phyloP scores from a whole-genome alignment of 1,140 invertebrate genomes.

The Sipha flava region DNA sequence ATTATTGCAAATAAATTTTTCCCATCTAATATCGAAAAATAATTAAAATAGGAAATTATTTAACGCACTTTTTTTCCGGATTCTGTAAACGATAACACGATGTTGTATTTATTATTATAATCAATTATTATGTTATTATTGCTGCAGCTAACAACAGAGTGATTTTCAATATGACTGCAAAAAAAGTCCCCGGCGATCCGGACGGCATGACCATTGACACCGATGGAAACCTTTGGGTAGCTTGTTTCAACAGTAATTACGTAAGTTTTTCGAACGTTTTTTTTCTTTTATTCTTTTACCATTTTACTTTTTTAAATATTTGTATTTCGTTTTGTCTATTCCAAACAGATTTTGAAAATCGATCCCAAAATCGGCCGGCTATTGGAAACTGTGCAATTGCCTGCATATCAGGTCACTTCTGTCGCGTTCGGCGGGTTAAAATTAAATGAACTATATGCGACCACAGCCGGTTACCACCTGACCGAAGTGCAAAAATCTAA shows the following conservation, averaged over 20 bases:
- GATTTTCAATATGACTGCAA: constrained; percentile 49
- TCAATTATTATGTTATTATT: neutral
- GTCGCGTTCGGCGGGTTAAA: constrained; percentile 68
- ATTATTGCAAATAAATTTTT: no score
- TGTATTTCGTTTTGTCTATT: neutral
- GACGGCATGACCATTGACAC: constrained; percentile 70
- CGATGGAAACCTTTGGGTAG: constrained; percentile 63
- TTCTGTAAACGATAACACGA: no score
- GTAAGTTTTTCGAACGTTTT: constrained; percentile 35
- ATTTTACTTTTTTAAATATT: no score
- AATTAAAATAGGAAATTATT: no score
- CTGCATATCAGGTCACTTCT: constrained; percentile 65
- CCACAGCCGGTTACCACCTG: constrained; percentile 19
- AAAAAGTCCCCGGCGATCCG: constrained; percentile 49
- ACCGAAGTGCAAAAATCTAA: neutral
- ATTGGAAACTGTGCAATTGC: constrained; percentile 53
- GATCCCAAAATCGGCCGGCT: constrained; percentile 49
- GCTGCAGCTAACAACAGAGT: constrained; percentile 45
- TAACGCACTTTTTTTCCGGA: no score
- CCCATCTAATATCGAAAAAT: no score
- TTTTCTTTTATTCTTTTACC: neutral
- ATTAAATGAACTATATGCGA: constrained; percentile 53
- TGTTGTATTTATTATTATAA: no score
- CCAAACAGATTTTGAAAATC: constrained; percentile 49
- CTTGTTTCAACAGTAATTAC: constrained; percentile 52